Evolutionary conservation across 2,888 invertebrate genomes (phyloP).

Genomic region (Chaetoderma sp.): DNA sequence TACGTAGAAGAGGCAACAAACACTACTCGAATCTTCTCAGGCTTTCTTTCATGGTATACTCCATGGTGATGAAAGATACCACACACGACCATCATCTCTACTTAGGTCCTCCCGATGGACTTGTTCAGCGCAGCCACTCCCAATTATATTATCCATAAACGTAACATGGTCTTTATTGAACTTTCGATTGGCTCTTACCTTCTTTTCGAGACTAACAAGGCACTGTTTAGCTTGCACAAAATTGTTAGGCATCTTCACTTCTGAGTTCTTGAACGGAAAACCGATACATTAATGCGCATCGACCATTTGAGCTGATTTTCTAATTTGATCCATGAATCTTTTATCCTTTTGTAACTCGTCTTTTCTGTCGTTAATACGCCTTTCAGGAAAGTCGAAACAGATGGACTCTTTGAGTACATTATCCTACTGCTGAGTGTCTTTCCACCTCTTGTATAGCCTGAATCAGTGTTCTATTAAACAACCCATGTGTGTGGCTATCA

Average conservation of each 20-base stretch:
- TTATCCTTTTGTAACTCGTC: conserved; percentile 27
- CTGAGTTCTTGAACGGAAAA: conserved; percentile 16
- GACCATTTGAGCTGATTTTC: conserved; percentile 5
- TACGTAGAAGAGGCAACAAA: background rate
- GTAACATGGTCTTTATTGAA: background rate
- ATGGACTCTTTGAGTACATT: conserved; percentile 9
- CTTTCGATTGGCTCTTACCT: background rate
- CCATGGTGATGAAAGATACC: conserved; percentile 12
- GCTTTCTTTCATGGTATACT: background rate
- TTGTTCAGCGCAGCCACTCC: background rate
- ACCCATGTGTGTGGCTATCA: background rate
- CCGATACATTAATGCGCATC: conserved; percentile 23
- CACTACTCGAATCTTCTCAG: conserved; percentile 6
- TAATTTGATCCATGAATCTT: conserved; percentile 14
- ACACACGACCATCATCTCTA: conserved; percentile 4
- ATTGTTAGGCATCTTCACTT: conserved; percentile 13
- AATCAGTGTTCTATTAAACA: conserved; percentile 6
- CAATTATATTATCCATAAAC: conserved; percentile 9
- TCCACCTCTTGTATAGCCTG: conserved; percentile 2
- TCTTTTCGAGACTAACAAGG: background rate
- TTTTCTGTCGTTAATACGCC: conserved; percentile 19
- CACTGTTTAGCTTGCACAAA: conserved; percentile 8
- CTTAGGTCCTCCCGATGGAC: background rate
- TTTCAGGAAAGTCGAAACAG: conserved; percentile 30
- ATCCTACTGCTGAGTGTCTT: conserved; percentile 5